Evolutionary conservation across 2,797 vertebrate species (phyloP), one percentile per base, ranked within the genome.

Genomic region (Oryzias sinensis): DNA sequence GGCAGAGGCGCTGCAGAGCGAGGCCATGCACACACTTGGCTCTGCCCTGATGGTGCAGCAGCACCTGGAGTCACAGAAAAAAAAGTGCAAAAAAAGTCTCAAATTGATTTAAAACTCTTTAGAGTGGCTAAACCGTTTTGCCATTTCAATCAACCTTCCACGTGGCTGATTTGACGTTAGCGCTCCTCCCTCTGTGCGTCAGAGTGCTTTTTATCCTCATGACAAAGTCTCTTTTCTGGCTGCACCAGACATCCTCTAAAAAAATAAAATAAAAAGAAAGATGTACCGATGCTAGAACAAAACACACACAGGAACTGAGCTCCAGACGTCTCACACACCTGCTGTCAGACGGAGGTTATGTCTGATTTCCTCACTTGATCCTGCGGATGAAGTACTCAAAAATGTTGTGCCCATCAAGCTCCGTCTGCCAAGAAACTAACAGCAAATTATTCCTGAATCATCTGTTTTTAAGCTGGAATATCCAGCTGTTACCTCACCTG

Each of bases 381-480:
- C 90, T 94, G 95, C 0, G 96, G 96, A 82, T 99, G 96, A 75
- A 92, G 69, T 96, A 97, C 84, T 99, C 96, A 79, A 96, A 97
- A 20, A 99, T 89, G 72, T 94, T 99, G 91, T 97, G 95, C 74
- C 97, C 57, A 95, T 98, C 86, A 99, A 99, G 86, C 76, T 99
- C 97, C 76, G 95, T 95, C 97, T 99, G 88, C 65, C 75, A 54
- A 11, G 68, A 43, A 62, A 43, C 4, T 63, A 13, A 41, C 22
- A 46, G 7, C 2, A 43, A 5, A 5, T 43, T 53, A 40, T 45
- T 43, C 20, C 4, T 40, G 5, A 61, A 59, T 20, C 0, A 16
- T 1, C 4, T 2, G 11, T 37, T 37, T 40, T 41, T 2, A 9
- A 40, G 6, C 17, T 33, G 1, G 29, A 33, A 20, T 4, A 11